Evolutionary conservation across 2,888 invertebrate genomes (phyloP).

Genomic region (Netelia melanura): DNA sequence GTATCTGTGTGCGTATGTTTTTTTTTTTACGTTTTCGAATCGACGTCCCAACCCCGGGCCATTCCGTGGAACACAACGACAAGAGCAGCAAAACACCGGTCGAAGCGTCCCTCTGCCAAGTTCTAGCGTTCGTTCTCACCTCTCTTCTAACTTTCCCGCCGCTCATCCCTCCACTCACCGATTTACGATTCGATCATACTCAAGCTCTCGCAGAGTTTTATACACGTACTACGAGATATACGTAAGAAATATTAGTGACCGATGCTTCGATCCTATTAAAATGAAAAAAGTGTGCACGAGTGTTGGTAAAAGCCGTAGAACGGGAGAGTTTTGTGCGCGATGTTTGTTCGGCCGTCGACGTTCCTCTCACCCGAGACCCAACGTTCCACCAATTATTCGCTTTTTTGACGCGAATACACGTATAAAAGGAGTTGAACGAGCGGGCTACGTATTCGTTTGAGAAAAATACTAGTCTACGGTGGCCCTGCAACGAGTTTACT

Average conservation of each 20-base stretch:
- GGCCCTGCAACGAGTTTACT: too few relatives aligned
- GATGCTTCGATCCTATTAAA: neutral
- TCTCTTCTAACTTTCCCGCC: constrained; percentile 37
- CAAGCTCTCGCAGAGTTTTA: too few relatives aligned
- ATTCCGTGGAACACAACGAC: neutral
- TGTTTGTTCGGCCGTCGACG: neutral
- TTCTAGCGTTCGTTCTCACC: neutral
- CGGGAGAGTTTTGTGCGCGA: neutral
- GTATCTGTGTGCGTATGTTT: neutral
- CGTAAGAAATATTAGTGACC: too few relatives aligned
- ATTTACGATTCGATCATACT: neutral
- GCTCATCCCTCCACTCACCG: neutral
- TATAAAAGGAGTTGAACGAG: too few relatives aligned
- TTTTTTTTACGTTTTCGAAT: constrained; percentile 41
- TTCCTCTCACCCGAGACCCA: too few relatives aligned
- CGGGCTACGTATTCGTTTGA: too few relatives aligned
- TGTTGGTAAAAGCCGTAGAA: neutral
- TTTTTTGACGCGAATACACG: too few relatives aligned
- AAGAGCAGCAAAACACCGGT: neutral
- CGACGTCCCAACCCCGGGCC: constrained; percentile 20
- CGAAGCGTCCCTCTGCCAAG: constrained; percentile 4
- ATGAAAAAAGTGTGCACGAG: neutral
- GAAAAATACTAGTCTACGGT: too few relatives aligned
- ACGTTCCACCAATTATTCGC: too few relatives aligned
- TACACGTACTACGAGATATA: too few relatives aligned